phyloP scores from a whole-genome alignment of 2,797 vertebrate species.

The Sciurus vulgaris region DNA sequence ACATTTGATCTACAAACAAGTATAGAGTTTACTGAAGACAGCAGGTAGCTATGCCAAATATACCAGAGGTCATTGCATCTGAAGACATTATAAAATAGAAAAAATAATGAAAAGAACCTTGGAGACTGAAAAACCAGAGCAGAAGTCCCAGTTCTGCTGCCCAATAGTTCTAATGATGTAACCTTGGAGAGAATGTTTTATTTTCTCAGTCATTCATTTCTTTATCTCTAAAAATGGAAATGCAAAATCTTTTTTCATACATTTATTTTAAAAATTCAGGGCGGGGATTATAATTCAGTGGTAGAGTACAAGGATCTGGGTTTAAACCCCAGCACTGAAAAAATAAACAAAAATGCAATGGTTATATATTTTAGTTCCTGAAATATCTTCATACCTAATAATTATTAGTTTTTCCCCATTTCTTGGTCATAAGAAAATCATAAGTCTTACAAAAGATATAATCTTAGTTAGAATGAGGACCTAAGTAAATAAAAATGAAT shows the following conservation, averaged over 20 bases:
- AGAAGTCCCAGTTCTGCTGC: background rate
- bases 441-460: slow-evolving; percentile 29
- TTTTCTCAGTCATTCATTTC: background rate
- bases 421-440: slow-evolving; percentile 21
- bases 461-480: background rate
- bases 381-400: background rate
- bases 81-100: slow-evolving; percentile 1
- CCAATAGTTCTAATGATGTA: background rate
- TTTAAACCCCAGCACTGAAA: background rate
- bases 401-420: slow-evolving; percentile 34
- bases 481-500: slow-evolving; percentile 54
- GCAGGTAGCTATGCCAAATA: background rate
- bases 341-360: background rate
- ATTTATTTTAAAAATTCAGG: slow-evolving; percentile 47
- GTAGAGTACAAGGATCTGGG: background rate
- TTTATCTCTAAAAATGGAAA: slow-evolving; percentile 33
- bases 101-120: slow-evolving; percentile 43
- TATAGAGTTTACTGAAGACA: background rate
- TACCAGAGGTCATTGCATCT: slow-evolving; percentile 6
- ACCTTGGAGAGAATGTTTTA: background rate
- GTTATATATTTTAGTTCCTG: background rate
- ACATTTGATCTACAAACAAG: background rate
- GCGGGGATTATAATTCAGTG: background rate
- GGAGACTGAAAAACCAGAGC: background rate
- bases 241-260: background rate